These are phyloP conservation scores for Drosophila hamatofila DNA, from an alignment of 2,888 invertebrate species.

Conservation along the genomic window DNA sequence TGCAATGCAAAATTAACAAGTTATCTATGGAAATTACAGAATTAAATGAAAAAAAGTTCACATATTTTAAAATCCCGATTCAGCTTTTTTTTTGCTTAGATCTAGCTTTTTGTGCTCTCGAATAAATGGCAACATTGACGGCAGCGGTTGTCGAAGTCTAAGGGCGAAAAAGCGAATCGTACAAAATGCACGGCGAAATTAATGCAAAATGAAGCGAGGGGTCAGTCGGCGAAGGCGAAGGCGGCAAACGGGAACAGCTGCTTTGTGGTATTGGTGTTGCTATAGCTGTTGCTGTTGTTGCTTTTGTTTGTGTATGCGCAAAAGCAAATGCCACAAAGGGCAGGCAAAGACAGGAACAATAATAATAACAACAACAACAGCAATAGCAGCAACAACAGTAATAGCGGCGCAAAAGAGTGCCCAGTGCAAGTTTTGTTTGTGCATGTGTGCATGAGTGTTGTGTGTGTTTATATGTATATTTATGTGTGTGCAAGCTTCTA, in stretches of 20 bases:
- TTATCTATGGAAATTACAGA: too few species aligned
- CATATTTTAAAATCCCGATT: too few species aligned
- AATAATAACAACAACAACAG: conserved; percentile 16
- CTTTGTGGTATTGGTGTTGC: conserved; percentile 27
- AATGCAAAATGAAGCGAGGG: conserved; percentile 55
- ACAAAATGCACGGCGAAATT: conserved; percentile 53
- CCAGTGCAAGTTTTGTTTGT: conserved; percentile 35
- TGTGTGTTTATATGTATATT: conserved; percentile 14
- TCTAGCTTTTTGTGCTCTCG: too few species aligned
- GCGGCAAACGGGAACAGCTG: conserved; percentile 56
- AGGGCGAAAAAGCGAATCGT: conserved; percentile 17
- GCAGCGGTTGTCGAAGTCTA: background rate
- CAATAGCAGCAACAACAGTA: conserved; percentile 12
- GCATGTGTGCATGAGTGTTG: background rate
- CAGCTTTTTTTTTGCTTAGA: too few species aligned
- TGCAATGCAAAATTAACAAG: too few species aligned
- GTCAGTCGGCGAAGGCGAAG: conserved; percentile 30
- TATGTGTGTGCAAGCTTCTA: conserved; percentile 4
- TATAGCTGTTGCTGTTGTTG: conserved; percentile 20
- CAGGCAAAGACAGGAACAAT: conserved; percentile 40
- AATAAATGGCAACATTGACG: too few species aligned
- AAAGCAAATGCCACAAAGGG: conserved; percentile 44
- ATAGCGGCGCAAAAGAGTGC: conserved; percentile 17
- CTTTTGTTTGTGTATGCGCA: background rate
- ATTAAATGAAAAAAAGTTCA: too few species aligned